Evolutionary conservation across 2,113 vertebrate species (phyloP).

Genomic region (Tricholaema leucomelas): DNA sequence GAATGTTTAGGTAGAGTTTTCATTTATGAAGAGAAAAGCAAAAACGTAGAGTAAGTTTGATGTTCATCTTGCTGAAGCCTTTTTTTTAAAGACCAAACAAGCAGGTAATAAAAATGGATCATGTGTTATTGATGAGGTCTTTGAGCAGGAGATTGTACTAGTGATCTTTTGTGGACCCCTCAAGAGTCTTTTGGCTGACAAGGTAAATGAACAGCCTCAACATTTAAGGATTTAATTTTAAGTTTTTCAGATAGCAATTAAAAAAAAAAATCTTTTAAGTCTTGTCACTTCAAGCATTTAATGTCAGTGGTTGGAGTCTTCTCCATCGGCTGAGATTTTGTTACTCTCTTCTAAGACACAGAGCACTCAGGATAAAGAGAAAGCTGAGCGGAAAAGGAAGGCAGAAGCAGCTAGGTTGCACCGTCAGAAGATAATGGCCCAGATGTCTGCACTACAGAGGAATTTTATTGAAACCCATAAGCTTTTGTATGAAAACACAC

Average conservation of each 20-base stretch:
- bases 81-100: background rate
- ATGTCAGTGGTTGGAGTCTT: background rate
- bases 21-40: background rate
- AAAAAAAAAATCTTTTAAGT: no score
- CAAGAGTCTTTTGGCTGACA: background rate
- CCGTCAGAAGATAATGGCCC: slow-evolving; percentile 98
- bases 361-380: slow-evolving; percentile 92
- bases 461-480: slow-evolving; percentile 98
- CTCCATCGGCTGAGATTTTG: background rate
- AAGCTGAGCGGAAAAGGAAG: slow-evolving; percentile 94
- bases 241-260: background rate
- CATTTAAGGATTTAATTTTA: background rate
- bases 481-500: slow-evolving; percentile 90
- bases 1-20: background rate
- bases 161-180: background rate
- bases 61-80: background rate
- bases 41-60: background rate
- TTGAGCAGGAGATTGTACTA: background rate
- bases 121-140: background rate
- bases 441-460: slow-evolving; percentile 97
- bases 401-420: slow-evolving; percentile 94
- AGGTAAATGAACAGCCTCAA: background rate
- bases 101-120: background rate
- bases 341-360: slow-evolving; percentile 62
- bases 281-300: background rate